phyloP scores from a whole-genome alignment of 2,888 invertebrate species.

The Chaetogeoica ovagalla region DNA sequence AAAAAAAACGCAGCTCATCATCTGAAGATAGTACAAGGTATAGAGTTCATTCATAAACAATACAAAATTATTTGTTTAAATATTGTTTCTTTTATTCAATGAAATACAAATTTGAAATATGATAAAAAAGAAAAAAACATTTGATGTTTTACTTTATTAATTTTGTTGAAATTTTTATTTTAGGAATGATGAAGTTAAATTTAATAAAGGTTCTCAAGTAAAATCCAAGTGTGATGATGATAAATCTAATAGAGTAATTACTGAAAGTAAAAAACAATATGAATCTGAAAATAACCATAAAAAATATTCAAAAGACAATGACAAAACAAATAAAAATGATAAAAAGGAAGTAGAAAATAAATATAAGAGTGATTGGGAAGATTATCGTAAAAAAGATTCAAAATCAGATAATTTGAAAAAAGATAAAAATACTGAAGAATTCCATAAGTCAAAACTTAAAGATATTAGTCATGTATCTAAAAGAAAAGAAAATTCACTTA shows the following conservation, averaged over 20 bases:
- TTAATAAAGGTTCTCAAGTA: constrained; percentile 21
- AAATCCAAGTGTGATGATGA: constrained; percentile 31
- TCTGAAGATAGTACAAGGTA: constrained; percentile 48
- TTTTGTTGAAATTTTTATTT: constrained; percentile 4
- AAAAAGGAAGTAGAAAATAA: constrained; percentile 37
- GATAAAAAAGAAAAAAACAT: too few species aligned
- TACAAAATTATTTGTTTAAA: neutral
- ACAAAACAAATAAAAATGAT: constrained; percentile 38
- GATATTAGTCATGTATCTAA: constrained; percentile 20
- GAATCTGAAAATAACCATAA: constrained; percentile 36
- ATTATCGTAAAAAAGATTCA: constrained; percentile 31
- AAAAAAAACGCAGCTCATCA: constrained; percentile 34
- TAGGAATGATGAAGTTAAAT: constrained; percentile 27
- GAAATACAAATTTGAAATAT: too few species aligned
- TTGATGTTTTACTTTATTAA: neutral
- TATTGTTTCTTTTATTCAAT: neutral
- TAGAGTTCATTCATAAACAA: neutral
- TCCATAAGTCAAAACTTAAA: constrained; percentile 14
- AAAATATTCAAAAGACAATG: constrained; percentile 20
- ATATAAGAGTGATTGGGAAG: constrained; percentile 26
- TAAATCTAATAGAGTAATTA: constrained; percentile 13
- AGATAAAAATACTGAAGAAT: constrained; percentile 38
- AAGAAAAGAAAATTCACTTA: constrained; percentile 30
- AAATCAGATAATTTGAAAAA: constrained; percentile 54
- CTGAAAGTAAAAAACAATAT: constrained; percentile 25